These are phyloP conservation scores for Oxycera nigricornis DNA, from an alignment of 2,888 invertebrate genomes.

Conservation along the genomic window DNA sequence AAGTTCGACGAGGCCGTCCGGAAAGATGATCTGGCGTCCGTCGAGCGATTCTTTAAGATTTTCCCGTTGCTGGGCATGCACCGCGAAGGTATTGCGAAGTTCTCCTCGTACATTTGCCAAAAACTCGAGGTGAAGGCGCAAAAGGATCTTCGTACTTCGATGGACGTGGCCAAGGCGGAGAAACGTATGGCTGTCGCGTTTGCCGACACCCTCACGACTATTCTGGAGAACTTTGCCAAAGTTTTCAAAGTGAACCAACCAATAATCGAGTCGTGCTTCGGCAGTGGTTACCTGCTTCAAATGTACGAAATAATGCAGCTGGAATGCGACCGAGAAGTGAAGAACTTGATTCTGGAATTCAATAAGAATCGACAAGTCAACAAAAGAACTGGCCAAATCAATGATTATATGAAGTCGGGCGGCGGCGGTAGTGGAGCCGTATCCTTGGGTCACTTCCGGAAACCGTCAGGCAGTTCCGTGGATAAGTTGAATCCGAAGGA, in stretches of 20 bases:
- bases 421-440: constrained; percentile 51
- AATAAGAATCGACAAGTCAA: constrained; percentile 71
- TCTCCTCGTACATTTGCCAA: constrained; percentile 83
- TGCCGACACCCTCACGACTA: constrained; percentile 82
- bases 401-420: constrained; percentile 65
- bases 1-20: constrained; percentile 93
- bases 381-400: constrained; percentile 69
- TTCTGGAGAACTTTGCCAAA: constrained; percentile 86
- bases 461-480: constrained; percentile 57
- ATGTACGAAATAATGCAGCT: constrained; percentile 77
- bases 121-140: constrained; percentile 75
- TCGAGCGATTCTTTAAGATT: constrained; percentile 95
- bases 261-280: constrained; percentile 87
- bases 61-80: constrained; percentile 94
- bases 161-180: constrained; percentile 71
- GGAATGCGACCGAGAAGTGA: constrained; percentile 76
- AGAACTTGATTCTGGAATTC: constrained; percentile 74
- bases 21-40: constrained; percentile 85
- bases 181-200: constrained; percentile 79
- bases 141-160: constrained; percentile 73
- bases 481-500: constrained; percentile 80
- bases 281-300: constrained; percentile 75
- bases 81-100: constrained; percentile 85
- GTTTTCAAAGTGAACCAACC: constrained; percentile 88
- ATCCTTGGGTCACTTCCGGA: constrained; percentile 58